A percentile compares a stretch with the other conserved stretches of the same genome.
Conservation (phyloP, 2,888 invertebrate genomes). For the Ochlodes sylvanus region DNA sequence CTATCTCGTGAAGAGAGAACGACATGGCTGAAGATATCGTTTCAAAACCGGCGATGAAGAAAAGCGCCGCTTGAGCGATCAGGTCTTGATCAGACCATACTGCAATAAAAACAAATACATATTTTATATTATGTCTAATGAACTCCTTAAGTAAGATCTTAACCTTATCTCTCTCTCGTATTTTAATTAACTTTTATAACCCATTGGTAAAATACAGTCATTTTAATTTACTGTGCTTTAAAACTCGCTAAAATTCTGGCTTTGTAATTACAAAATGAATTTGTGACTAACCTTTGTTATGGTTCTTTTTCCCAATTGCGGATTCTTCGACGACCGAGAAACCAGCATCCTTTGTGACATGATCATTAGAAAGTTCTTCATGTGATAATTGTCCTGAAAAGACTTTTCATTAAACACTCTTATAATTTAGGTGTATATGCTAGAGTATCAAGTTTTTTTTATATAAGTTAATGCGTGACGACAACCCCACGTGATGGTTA, state of each 20-base stretch:
- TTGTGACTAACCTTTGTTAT: constrained; percentile 11
- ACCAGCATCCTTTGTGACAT: constrained; percentile 55
- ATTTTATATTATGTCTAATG: no score
- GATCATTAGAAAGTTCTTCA: constrained; percentile 51
- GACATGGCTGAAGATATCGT: constrained; percentile 63
- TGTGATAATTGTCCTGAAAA: constrained; percentile 55
- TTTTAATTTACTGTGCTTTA: no score
- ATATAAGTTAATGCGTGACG: no score
- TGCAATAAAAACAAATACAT: constrained; percentile 37
- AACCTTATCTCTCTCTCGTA: no score
- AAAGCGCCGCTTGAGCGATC: constrained; percentile 67
- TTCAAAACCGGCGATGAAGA: constrained; percentile 81
- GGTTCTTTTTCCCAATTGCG: constrained; percentile 26
- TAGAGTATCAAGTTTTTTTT: no score
- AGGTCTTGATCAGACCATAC: constrained; percentile 61
- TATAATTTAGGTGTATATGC: background rate
- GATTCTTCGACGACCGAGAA: constrained; percentile 76
- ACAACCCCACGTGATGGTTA: no score
- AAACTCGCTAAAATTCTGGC: no score
- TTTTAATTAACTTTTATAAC: no score
- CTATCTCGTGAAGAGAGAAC: constrained; percentile 80
- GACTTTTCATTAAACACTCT: background rate
- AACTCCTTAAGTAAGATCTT: no score
- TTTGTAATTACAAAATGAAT: background rate
- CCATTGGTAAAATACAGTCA: no score